Percentiles rank a stretch among this genome's conserved stretches.
Evolutionary conservation across 1,140 invertebrate genomes (phyloP).

Genomic region (Asobara japonica): DNA sequence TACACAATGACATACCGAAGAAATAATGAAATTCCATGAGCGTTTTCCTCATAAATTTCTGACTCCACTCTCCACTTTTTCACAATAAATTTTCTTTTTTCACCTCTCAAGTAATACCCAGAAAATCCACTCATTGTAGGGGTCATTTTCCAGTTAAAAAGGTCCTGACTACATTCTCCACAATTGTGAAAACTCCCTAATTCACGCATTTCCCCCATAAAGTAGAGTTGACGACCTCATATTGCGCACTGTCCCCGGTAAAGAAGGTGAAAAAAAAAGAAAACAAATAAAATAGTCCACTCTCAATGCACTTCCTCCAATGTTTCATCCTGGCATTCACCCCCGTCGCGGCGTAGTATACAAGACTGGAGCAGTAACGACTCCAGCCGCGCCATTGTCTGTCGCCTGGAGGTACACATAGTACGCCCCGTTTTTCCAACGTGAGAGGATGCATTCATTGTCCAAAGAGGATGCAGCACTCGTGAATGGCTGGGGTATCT

Average conservation of each 20-base stretch:
- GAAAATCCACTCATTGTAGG: not conserved
- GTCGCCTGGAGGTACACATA: slow-evolving; percentile 44
- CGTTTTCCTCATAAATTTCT: no score
- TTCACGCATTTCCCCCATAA: not conserved
- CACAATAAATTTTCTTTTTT: not conserved
- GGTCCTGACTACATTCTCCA: not conserved
- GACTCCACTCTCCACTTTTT: not conserved
- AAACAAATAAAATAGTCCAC: not conserved
- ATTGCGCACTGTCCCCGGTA: not conserved
- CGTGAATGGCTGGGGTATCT: slow-evolving; percentile 55
- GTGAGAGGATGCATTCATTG: slow-evolving; percentile 50
- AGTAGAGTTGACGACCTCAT: not conserved
- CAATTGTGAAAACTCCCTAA: slow-evolving; percentile 1
- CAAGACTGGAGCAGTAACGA: slow-evolving; percentile 42
- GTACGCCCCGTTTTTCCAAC: slow-evolving; percentile 13
- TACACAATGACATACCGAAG: no score
- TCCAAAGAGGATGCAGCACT: slow-evolving; percentile 43
- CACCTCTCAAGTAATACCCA: not conserved
- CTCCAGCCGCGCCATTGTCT: slow-evolving; percentile 55
- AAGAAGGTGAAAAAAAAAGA: not conserved
- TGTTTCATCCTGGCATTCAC: slow-evolving; percentile 15
- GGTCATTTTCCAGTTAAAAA: not conserved
- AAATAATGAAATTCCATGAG: no score
- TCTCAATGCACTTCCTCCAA: not conserved
- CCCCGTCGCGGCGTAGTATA: not conserved